A percentile compares a stretch with the other conserved stretches of the same genome.
Evolutionary conservation across 2,888 invertebrate genomes (phyloP).

Genomic region (Brachypalpus laphriformis): DNA sequence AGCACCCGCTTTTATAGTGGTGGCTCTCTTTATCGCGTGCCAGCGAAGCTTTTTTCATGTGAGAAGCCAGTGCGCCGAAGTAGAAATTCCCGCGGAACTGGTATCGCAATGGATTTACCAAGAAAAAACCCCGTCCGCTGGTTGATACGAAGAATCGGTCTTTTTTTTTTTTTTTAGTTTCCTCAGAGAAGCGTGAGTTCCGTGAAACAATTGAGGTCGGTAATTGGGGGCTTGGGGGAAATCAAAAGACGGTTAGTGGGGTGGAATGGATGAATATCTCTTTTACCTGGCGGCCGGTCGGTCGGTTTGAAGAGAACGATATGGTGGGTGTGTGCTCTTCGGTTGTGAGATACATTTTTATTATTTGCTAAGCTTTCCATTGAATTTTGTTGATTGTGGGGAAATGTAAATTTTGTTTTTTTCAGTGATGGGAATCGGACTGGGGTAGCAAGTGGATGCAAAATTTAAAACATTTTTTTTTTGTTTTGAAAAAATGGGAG

Average conservation of each 20-base stretch:
- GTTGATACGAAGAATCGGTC: background rate
- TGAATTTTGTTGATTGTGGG: conserved; percentile 31
- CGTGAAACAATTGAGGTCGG: conserved; percentile 24
- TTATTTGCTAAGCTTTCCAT: conserved; percentile 6
- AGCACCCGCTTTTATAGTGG: conserved; percentile 79
- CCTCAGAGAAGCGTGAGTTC: conserved; percentile 45
- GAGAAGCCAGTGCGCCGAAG: conserved; percentile 50
- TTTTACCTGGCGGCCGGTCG: background rate
- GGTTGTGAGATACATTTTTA: background rate
- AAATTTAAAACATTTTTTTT: background rate
- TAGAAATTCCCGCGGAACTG: conserved; percentile 67
- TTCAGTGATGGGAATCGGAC: conserved; percentile 8
- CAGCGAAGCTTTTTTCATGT: conserved; percentile 38
- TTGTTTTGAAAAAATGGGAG: background rate
- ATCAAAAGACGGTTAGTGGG: background rate
- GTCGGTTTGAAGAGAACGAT: background rate
- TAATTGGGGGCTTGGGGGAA: background rate
- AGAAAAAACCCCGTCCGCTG: conserved; percentile 62
- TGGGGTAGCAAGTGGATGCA: conserved; percentile 23
- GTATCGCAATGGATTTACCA: conserved; percentile 67
- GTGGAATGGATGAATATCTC: background rate
- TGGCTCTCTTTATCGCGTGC: conserved; percentile 76
- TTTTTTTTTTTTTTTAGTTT: conserved; percentile 7
- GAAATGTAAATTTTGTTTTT: conserved; percentile 3
- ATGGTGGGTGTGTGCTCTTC: conserved; percentile 35